Percentiles rank a stretch among this genome's conserved stretches.
Conservation (phyloP, 2,888 invertebrate species). For the Crossocerus cetratus region DNA sequence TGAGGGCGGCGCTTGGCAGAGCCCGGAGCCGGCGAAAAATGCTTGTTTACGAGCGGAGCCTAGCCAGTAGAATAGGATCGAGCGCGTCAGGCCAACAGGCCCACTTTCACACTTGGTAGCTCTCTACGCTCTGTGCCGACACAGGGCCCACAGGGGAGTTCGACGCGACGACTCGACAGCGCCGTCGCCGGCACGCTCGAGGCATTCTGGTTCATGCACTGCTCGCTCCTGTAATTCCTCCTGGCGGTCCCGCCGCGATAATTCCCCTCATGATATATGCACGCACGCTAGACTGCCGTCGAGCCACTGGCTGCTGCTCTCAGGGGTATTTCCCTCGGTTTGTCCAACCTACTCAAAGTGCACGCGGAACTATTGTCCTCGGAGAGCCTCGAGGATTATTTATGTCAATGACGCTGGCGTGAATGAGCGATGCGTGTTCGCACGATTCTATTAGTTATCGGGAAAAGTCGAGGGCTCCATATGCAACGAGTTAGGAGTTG, state of each 20-base stretch:
- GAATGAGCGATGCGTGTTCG: too few relatives aligned
- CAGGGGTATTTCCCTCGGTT: not conserved
- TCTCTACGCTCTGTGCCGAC: not conserved
- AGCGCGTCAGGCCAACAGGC: constrained; percentile 3
- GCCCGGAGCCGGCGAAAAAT: constrained; percentile 20
- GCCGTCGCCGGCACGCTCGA: constrained; percentile 14
- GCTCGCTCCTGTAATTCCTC: constrained; percentile 15
- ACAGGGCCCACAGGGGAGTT: constrained; percentile 31
- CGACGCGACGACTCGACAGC: constrained; percentile 9
- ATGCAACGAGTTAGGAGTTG: not conserved
- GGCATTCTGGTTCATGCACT: constrained; percentile 13
- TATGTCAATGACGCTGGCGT: too few relatives aligned
- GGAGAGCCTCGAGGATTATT: too few relatives aligned
- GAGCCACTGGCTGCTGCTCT: not conserved
- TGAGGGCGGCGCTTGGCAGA: not conserved
- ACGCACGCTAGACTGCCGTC: not conserved
- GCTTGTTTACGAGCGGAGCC: constrained; percentile 28
- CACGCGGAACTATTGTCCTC: too few relatives aligned
- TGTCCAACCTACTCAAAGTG: too few relatives aligned
- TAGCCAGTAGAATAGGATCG: constrained; percentile 18
- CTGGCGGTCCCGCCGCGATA: constrained; percentile 12
- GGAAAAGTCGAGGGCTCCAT: too few relatives aligned
- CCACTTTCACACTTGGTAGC: constrained; percentile 49
- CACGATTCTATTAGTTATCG: too few relatives aligned
- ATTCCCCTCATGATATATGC: constrained; percentile 11